Conservation (phyloP, 2,797 vertebrate genomes). For the Streptopelia turtur region DNA sequence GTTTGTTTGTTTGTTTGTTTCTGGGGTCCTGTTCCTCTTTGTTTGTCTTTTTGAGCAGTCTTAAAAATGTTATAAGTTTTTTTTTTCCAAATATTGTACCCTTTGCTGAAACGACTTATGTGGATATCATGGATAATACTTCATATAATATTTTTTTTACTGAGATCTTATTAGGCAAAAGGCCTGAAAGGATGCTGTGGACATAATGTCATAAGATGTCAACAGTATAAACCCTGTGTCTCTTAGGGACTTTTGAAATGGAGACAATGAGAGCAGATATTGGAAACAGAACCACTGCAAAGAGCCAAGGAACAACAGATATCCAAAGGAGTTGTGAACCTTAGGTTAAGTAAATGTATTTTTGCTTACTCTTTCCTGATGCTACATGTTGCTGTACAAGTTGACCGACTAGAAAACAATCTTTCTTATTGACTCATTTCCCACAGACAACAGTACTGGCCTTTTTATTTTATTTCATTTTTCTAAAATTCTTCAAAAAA, state of each 20-base stretch:
- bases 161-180: not conserved
- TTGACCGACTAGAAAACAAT: not conserved
- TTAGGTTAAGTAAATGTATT: constrained; percentile 2
- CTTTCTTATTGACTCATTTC: not conserved
- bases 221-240: not conserved
- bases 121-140: not conserved
- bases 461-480: not conserved
- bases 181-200: not conserved
- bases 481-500: not conserved
- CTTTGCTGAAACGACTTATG: not conserved
- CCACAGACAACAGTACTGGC: not conserved
- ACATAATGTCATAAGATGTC: not conserved
- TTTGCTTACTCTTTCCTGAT: not conserved
- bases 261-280: not conserved
- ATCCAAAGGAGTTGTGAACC: not conserved
- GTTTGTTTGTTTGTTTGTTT: not conserved
- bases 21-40: not conserved
- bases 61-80: not conserved
- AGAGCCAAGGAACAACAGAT: not conserved
- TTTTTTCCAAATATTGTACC: not conserved
- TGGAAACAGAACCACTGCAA: not conserved
- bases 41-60: not conserved
- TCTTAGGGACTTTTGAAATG: not conserved
- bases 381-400: not conserved
- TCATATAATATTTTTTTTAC: not conserved